Evolutionary conservation across 2,888 invertebrate genomes (phyloP).

Genomic region (Oxycera nigricornis): DNA sequence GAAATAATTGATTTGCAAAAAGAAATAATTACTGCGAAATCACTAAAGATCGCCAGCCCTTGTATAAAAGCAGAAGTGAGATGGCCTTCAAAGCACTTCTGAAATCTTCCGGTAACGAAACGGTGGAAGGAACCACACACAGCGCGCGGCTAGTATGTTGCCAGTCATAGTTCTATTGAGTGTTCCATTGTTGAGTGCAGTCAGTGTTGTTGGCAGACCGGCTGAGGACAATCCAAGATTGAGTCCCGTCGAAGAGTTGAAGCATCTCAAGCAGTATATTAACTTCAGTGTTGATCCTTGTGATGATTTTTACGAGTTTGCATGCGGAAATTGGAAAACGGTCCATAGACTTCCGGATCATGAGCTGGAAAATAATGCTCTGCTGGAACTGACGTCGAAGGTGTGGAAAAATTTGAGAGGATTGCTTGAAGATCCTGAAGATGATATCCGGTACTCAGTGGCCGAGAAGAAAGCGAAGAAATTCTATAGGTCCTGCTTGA

Average conservation of each 20-base stretch:
- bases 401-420: constrained; percentile 75
- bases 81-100: background rate
- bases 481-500: constrained; percentile 83
- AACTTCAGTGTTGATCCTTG: constrained; percentile 75
- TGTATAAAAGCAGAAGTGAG: constrained; percentile 1
- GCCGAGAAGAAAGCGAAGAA: constrained; percentile 78
- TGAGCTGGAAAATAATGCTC: constrained; percentile 82
- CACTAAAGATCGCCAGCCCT: background rate
- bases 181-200: background rate
- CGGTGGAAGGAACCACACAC: background rate
- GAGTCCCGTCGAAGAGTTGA: background rate
- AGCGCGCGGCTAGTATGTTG: no score
- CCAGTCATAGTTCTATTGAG: background rate
- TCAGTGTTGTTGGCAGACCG: background rate
- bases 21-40: no score
- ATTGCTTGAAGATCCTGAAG: constrained; percentile 68
- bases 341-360: constrained; percentile 82
- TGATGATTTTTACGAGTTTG: constrained; percentile 78
- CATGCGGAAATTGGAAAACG: constrained; percentile 81
- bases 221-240: background rate
- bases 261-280: constrained; percentile 66
- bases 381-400: constrained; percentile 67
- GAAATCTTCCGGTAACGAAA: background rate
- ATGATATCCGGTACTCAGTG: constrained; percentile 60
- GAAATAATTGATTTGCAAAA: no score